A percentile compares a stretch with the other conserved stretches of the same genome.
Conservation (phyloP, 2,797 vertebrate genomes). For the Poliocrania exsul region DNA sequence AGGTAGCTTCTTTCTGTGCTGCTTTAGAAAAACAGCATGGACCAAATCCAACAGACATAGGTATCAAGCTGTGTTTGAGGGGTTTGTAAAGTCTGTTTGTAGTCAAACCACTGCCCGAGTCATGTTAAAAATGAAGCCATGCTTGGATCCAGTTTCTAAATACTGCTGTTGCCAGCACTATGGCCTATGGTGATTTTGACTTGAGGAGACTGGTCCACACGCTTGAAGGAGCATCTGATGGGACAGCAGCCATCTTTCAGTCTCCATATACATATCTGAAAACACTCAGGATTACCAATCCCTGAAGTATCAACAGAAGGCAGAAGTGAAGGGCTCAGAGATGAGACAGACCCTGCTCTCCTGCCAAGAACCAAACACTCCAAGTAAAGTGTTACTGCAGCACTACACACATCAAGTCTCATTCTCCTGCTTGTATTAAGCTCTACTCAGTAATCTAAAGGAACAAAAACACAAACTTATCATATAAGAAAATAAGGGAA, state of each 20-base stretch:
- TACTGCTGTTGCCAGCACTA: neutral
- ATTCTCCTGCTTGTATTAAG: neutral
- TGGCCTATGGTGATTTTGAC: neutral
- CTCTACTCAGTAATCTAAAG: neutral
- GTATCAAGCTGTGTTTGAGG: neutral
- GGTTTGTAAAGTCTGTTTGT: neutral
- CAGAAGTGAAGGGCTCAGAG: neutral
- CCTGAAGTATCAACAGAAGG: neutral
- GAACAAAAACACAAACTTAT: neutral
- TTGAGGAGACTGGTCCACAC: neutral
- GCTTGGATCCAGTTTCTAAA: slow-evolving; percentile 27
- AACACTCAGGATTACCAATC: neutral
- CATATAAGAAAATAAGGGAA: neutral
- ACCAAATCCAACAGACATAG: slow-evolving; percentile 1
- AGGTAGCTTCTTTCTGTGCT: slow-evolving; percentile 7
- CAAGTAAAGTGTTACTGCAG: neutral
- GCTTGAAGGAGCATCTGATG: slow-evolving; percentile 31
- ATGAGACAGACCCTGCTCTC: neutral
- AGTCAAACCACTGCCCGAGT: neutral
- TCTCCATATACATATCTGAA: neutral
- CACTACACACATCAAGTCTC: neutral
- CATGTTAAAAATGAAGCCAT: neutral
- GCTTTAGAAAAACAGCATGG: slow-evolving; percentile 2
- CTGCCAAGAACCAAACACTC: neutral
- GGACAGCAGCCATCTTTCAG: slow-evolving; percentile 28